Percentiles rank a stretch among this genome's conserved stretches.
These are phyloP conservation scores for Lomographa bimaculata DNA, from an alignment of 2,888 invertebrate species.

Conservation along the genomic window DNA sequence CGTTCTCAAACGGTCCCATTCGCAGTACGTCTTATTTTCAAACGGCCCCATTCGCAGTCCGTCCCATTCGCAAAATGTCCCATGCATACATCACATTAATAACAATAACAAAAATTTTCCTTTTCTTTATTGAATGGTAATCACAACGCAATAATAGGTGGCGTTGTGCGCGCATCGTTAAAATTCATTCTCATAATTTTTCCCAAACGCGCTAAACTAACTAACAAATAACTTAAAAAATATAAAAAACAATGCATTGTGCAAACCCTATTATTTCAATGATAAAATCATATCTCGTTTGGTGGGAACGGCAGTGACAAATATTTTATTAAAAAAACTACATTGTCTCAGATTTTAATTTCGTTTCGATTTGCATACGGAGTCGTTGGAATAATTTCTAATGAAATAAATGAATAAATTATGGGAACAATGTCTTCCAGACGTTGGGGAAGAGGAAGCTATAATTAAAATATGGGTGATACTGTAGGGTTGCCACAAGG, in stretches of 20 bases:
- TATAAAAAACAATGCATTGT: conserved; percentile 33
- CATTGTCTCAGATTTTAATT: conserved; percentile 74
- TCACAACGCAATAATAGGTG: no score
- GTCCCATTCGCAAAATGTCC: no score
- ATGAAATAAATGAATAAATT: conserved; percentile 76
- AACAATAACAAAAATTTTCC: no score
- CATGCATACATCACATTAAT: no score
- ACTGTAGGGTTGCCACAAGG: conserved; percentile 57
- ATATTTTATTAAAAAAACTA: conserved; percentile 52
- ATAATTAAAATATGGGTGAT: conserved; percentile 70
- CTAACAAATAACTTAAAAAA: background rate
- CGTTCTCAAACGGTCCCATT: no score
- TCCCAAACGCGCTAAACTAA: no score
- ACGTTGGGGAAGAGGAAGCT: conserved; percentile 63
- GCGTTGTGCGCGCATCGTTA: no score
- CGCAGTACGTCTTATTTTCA: no score
- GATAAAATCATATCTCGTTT: conserved; percentile 51
- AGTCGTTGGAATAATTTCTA: conserved; percentile 61
- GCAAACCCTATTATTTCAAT: conserved; percentile 34
- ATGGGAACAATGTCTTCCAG: conserved; percentile 73
- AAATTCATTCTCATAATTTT: no score
- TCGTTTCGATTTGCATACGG: conserved; percentile 64
- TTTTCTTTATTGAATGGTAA: no score
- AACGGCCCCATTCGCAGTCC: no score
- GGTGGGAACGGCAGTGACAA: conserved; percentile 74